phyloP scores from a whole-genome alignment of 2,113 vertebrate genomes.

The Scortum barcoo region DNA sequence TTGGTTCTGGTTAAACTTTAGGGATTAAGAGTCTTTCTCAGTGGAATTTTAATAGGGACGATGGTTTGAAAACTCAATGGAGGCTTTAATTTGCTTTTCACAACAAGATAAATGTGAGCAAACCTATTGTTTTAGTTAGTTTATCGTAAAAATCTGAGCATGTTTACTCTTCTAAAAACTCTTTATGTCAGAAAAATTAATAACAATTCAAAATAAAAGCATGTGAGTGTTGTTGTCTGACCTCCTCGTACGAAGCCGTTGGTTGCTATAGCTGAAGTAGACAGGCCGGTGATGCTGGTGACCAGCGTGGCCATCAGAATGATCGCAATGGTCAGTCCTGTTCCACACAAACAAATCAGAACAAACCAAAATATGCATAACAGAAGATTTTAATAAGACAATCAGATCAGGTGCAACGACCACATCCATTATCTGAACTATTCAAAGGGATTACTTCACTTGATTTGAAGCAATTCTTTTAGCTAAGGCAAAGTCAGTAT shows the following conservation, averaged over 20 bases:
- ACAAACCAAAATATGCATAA: background rate
- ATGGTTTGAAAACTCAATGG: background rate
- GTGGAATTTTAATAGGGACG: background rate
- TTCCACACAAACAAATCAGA: conserved; percentile 10
- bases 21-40: background rate
- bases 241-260: conserved; percentile 98
- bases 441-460: background rate
- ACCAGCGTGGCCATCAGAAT: conserved; percentile 94
- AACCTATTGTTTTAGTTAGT: background rate
- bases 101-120: background rate
- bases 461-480: background rate
- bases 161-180: background rate
- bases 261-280: conserved; percentile 97
- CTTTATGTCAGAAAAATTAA: background rate
- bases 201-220: conserved; percentile 29
- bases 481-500: too few species aligned
- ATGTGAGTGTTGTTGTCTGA: conserved; percentile 68
- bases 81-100: background rate
- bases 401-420: background rate
- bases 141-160: background rate
- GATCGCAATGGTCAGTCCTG: conserved; percentile 91
- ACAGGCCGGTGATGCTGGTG: conserved; percentile 96
- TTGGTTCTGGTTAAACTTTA: background rate
- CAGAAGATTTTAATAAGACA: background rate
- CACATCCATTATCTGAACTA: background rate